These are phyloP conservation scores for Piezodorus guildinii DNA, from an alignment of 1,140 invertebrate species.

Conservation along the genomic window DNA sequence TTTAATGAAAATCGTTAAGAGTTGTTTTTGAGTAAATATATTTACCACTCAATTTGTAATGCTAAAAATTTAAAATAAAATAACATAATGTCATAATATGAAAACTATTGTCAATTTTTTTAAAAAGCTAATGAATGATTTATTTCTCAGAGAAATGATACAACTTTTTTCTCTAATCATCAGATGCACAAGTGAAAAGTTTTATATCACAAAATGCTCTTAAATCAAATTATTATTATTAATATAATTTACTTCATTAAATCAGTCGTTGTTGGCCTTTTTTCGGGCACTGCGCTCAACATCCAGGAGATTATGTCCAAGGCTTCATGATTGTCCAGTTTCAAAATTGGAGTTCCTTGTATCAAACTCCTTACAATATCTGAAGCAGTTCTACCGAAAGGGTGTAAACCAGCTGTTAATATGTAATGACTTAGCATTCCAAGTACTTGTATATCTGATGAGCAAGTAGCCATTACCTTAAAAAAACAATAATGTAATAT, in stretches of 20 bases:
- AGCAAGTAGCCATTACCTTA: background rate
- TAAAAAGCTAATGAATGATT: too few relatives aligned
- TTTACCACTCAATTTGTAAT: too few relatives aligned
- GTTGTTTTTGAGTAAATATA: too few relatives aligned
- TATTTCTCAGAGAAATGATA: too few relatives aligned
- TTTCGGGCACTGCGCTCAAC: conserved; percentile 30
- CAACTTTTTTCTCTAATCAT: too few relatives aligned
- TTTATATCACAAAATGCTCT: too few relatives aligned
- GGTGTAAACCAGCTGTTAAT: conserved; percentile 32
- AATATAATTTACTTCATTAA: conserved; percentile 31
- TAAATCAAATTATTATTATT: too few relatives aligned
- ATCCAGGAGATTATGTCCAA: conserved; percentile 34
- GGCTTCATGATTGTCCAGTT: conserved; percentile 26
- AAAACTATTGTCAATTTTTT: too few relatives aligned
- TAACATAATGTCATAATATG: too few relatives aligned
- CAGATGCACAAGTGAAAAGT: too few relatives aligned
- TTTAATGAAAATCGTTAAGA: too few relatives aligned
- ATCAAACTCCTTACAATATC: conserved; percentile 33
- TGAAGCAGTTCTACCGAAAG: conserved; percentile 30
- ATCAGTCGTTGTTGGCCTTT: conserved; percentile 32
- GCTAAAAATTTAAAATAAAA: too few relatives aligned
- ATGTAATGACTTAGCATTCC: conserved; percentile 35
- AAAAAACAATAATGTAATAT: background rate
- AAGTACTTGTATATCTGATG: conserved; percentile 33
- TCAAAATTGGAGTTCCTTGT: conserved; percentile 25